These are phyloP conservation scores for Solenodon paradoxus DNA, from an alignment of 2,113 vertebrate species.

Conservation along the genomic window DNA sequence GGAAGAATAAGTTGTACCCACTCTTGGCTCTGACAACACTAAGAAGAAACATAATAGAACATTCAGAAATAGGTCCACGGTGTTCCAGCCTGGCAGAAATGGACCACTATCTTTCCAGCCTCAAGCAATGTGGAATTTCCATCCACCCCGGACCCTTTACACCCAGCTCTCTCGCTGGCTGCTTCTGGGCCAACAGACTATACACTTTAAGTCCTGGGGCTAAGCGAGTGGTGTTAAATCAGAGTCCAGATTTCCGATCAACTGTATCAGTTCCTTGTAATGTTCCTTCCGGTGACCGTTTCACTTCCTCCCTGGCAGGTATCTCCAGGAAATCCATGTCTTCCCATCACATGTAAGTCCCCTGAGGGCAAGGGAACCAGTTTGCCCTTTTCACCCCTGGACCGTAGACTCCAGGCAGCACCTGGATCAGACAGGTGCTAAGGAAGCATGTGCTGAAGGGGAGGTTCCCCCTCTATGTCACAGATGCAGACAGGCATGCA, in stretches of 20 bases:
- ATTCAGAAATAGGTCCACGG: background rate
- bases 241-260: too few species aligned
- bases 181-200: background rate
- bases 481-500: fast-evolving
- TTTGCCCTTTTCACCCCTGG: background rate
- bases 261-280: too few species aligned
- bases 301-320: background rate
- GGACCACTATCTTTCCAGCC: background rate
- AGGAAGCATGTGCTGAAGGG: fast-evolving
- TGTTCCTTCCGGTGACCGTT: background rate
- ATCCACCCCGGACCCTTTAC: background rate
- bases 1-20: background rate
- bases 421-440: background rate
- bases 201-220: too few species aligned
- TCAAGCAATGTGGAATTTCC: fast-evolving
- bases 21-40: background rate
- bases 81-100: background rate
- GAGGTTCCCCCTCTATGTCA: fast-evolving
- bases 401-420: background rate
- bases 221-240: too few species aligned
- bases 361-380: background rate
- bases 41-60: background rate
- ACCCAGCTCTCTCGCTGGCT: background rate
- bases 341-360: background rate
- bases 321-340: background rate